Percentiles rank a stretch among this genome's conserved stretches.
Evolutionary conservation across 23 tunicate genomes (phyloP).

Genomic region (Ascidia mentula): DNA sequence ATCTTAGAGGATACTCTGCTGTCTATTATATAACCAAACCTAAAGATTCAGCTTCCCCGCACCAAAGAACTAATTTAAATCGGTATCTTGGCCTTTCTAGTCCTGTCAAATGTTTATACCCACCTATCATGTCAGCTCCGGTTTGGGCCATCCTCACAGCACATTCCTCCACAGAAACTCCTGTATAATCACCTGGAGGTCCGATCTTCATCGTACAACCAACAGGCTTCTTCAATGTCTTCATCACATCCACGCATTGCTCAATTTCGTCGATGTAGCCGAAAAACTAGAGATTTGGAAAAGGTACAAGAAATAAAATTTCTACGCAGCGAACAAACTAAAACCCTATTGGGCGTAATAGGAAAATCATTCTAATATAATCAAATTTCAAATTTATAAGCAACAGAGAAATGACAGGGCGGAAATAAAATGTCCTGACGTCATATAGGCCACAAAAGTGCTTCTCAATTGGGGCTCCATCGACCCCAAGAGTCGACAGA

Average conservation of each 20-base stretch:
- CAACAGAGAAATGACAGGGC: no score
- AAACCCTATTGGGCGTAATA: no score
- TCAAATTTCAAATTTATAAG: no score
- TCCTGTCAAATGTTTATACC: no score
- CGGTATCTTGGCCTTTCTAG: conserved; percentile 41
- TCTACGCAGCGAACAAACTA: no score
- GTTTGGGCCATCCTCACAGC: conserved; percentile 86
- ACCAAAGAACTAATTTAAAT: conserved; percentile 53
- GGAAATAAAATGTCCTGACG: no score
- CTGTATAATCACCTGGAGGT: conserved; percentile 49
- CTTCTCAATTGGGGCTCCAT: no score
- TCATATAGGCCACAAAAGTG: no score
- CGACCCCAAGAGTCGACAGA: no score
- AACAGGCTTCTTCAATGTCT: conserved; percentile 48
- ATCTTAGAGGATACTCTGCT: no score
- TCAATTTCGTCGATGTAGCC: conserved; percentile 66
- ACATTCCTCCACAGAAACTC: conserved; percentile 81
- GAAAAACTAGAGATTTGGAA: conserved; percentile 70
- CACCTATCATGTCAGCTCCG: conserved; percentile 89
- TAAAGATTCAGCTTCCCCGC: conserved; percentile 38
- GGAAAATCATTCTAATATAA: no score
- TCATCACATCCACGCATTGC: conserved; percentile 69
- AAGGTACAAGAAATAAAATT: no score
- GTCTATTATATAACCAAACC: conserved; percentile 55
- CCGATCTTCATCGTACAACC: conserved; percentile 78